Evolutionary conservation across 2,888 invertebrate species (phyloP).

Genomic region (Mayetiola destructor): DNA sequence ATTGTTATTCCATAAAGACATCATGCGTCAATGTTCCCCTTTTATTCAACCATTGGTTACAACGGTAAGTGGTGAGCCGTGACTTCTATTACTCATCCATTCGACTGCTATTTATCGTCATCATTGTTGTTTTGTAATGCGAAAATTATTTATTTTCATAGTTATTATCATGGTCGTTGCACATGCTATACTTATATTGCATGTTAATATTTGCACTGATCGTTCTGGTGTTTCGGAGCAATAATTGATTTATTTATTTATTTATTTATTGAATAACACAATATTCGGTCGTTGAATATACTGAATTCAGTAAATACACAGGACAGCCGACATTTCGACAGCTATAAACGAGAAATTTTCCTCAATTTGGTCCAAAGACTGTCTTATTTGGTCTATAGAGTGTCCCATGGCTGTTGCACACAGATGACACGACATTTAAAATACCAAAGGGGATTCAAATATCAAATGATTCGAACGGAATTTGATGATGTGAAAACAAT

Average conservation of each 20-base stretch:
- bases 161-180: background rate
- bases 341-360: too few relatives aligned
- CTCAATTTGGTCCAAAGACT: too few relatives aligned
- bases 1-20: background rate
- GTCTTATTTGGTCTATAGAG: too few relatives aligned
- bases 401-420: background rate
- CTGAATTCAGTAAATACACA: too few relatives aligned
- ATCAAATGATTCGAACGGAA: background rate
- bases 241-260: too few relatives aligned
- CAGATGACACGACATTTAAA: background rate
- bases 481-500: slow-evolving; percentile 11
- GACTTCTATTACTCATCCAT: background rate
- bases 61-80: background rate
- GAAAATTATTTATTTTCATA: slow-evolving; percentile 12
- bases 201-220: too few relatives aligned
- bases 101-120: background rate
- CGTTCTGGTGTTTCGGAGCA: too few relatives aligned
- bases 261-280: too few relatives aligned
- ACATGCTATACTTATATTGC: too few relatives aligned
- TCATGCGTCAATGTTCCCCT: slow-evolving; percentile 1
- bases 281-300: too few relatives aligned
- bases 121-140: background rate
- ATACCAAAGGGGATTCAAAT: background rate
- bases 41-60: background rate
- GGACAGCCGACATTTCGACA: too few relatives aligned